Base-by-base conservation (phyloP, 2,113 vertebrate genomes). In the human region DNA sequence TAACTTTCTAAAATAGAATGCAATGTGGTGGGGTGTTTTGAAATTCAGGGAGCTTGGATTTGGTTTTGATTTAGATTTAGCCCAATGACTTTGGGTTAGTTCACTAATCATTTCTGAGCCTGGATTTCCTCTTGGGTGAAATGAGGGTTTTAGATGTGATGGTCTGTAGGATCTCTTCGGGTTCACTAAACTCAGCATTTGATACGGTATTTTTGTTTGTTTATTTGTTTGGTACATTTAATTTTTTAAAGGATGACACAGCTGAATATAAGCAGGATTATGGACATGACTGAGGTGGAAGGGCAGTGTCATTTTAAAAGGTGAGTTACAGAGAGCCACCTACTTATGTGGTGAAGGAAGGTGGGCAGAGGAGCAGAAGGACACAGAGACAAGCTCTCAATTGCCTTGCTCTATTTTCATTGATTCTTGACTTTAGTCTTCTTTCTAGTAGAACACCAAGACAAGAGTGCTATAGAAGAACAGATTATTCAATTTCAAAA, bases 21-120 rank as follows among this genome's bases (percentile, higher is more conserved):
- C 7, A 81, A 25, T 1, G 30, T 12, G 13, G 32, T 59, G 35
- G 22, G 91, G 25, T 25, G 20, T 75, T 94, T 81, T 83, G 40
- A 79, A 85, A 91, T 83, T n/a, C 45, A 72, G 16, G 43, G 40
- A 93, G 5, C n/a, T 75, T 89, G 43, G n/a, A 80, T 76, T 92
- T 76, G 59, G 89, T 81, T 45, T 96, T 66, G 22, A 30, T 70
- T 97, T 79, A 64, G 22, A 30, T 66, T 97, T 79, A 64, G n/a
- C 20, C 89, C 27, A 80, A 55, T 72, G 79, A 68, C 23, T 75
- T 89, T 97, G 59, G 22, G 61, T 86, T 40, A 95, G 25, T 83
- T 90, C n/a, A 80, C 35, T 66, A 73, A 85, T 79, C 50, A 59
- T 72, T 45, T 96, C 23, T 84, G 48, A 93, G 50, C n/a, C 45